Evolutionary conservation across 2,113 vertebrate species (phyloP).

Genomic region (Centrocercus urophasianus): DNA sequence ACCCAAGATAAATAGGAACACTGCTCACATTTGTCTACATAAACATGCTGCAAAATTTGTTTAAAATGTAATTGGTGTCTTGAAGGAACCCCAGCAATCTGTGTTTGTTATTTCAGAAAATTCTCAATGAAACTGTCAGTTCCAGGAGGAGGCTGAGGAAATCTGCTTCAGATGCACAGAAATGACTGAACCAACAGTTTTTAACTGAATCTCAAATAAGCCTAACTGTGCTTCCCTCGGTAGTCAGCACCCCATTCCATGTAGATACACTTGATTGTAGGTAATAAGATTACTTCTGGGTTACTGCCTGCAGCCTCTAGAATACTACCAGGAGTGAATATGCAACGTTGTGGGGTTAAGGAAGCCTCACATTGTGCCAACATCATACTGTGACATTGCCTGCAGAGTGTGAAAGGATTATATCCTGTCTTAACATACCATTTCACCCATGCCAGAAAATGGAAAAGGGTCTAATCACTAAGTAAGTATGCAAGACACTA

Average conservation of each 20-base stretch:
- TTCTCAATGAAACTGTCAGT: slow-evolving; percentile 57
- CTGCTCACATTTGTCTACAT: not conserved
- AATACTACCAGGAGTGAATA: slow-evolving; percentile 76
- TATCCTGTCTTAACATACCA: slow-evolving; percentile 84
- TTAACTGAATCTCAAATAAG: slow-evolving; percentile 75
- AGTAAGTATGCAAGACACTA: slow-evolving; percentile 79
- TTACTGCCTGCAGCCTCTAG: slow-evolving; percentile 77
- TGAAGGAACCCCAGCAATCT: slow-evolving; percentile 28
- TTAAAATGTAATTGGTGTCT: not conserved
- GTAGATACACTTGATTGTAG: slow-evolving; percentile 75
- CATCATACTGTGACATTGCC: slow-evolving; percentile 82
- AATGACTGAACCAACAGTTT: slow-evolving; percentile 58
- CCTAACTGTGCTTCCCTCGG: slow-evolving; percentile 61
- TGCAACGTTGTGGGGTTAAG: slow-evolving; percentile 83
- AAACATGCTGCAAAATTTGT: not conserved
- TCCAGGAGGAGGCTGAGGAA: slow-evolving; percentile 63
- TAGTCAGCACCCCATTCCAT: slow-evolving; percentile 62
- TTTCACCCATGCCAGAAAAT: slow-evolving; percentile 77
- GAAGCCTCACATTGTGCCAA: slow-evolving; percentile 81
- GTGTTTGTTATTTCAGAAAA: slow-evolving; percentile 61
- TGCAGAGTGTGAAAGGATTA: slow-evolving; percentile 84
- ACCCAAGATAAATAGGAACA: not conserved
- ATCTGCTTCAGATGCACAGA: slow-evolving; percentile 58
- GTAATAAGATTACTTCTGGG: slow-evolving; percentile 84
- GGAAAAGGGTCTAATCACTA: slow-evolving; percentile 77